Percentiles rank a stretch among this genome's conserved stretches.
Conservation (phyloP, 2,888 invertebrate genomes). For the Dione vanillae region DNA sequence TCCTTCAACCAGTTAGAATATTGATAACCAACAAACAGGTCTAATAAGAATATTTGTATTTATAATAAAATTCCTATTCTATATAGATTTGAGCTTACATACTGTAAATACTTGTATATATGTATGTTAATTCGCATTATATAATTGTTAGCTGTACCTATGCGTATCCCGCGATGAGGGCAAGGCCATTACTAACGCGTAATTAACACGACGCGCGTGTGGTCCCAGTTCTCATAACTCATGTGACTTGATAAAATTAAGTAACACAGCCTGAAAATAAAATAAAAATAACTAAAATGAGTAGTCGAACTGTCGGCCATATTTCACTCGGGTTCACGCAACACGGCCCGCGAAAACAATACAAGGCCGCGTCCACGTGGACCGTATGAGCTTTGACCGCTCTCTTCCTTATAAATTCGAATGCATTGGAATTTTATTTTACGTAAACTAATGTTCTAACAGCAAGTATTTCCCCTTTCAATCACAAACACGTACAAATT, state of each 20-base stretch:
- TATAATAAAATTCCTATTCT: not conserved
- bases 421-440: slow-evolving; percentile 31
- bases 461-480: not conserved
- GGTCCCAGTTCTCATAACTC: slow-evolving; percentile 81
- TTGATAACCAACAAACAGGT: not conserved
- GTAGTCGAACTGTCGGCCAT: slow-evolving; percentile 79
- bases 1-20: not conserved
- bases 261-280: slow-evolving; percentile 77
- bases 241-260: slow-evolving; percentile 84
- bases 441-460: not conserved
- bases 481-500: not conserved
- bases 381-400: slow-evolving; percentile 35
- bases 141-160: slow-evolving; percentile 16
- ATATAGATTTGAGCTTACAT: not conserved
- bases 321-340: slow-evolving; percentile 82
- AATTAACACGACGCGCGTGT: slow-evolving; percentile 80
- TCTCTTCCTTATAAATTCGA: slow-evolving; percentile 28
- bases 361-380: slow-evolving; percentile 70
- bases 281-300: slow-evolving; percentile 78
- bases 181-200: slow-evolving; percentile 64
- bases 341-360: slow-evolving; percentile 81
- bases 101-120: not conserved
- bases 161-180: slow-evolving; percentile 25
- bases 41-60: not conserved
- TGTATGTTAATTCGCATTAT: not conserved